Evolutionary conservation across 1,140 invertebrate species (phyloP).

Genomic region (Solen grandis): DNA sequence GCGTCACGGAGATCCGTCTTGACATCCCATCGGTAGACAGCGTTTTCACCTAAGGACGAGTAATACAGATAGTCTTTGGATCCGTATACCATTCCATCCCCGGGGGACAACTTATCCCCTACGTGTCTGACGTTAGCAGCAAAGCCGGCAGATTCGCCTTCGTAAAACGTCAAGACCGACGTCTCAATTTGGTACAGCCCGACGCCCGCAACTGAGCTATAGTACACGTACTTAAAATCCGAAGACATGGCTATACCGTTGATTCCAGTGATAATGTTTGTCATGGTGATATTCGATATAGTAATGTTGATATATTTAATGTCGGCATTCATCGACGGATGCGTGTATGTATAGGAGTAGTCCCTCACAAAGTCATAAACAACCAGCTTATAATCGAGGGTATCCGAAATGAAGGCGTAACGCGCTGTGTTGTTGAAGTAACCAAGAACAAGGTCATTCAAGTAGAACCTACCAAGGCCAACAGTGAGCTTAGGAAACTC

Average conservation of each 20-base stretch:
- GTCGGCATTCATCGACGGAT: slow-evolving; percentile 61
- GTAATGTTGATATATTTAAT: slow-evolving; percentile 41
- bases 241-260: slow-evolving; percentile 63
- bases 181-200: slow-evolving; percentile 60
- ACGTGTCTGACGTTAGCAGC: slow-evolving; percentile 33
- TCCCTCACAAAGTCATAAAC: slow-evolving; percentile 61
- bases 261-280: slow-evolving; percentile 22
- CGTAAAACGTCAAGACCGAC: slow-evolving; percentile 42
- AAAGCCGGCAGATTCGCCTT: slow-evolving; percentile 26
- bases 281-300: slow-evolving; percentile 18
- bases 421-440: slow-evolving; percentile 50
- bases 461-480: slow-evolving; percentile 55
- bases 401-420: slow-evolving; percentile 70
- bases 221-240: slow-evolving; percentile 60
- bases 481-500: slow-evolving; percentile 57
- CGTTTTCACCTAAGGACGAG: slow-evolving; percentile 29
- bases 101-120: slow-evolving; percentile 49
- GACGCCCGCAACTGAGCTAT: slow-evolving; percentile 46
- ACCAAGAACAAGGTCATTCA: slow-evolving; percentile 70
- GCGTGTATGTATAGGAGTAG: slow-evolving; percentile 51
- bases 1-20: not conserved
- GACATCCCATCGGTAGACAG: slow-evolving; percentile 37
- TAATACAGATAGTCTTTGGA: slow-evolving; percentile 47
- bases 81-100: slow-evolving; percentile 51
- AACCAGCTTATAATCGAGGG: slow-evolving; percentile 56